Base-by-base conservation (phyloP, 2,797 vertebrate genomes). In the Melopsittacus undulatus region DNA sequence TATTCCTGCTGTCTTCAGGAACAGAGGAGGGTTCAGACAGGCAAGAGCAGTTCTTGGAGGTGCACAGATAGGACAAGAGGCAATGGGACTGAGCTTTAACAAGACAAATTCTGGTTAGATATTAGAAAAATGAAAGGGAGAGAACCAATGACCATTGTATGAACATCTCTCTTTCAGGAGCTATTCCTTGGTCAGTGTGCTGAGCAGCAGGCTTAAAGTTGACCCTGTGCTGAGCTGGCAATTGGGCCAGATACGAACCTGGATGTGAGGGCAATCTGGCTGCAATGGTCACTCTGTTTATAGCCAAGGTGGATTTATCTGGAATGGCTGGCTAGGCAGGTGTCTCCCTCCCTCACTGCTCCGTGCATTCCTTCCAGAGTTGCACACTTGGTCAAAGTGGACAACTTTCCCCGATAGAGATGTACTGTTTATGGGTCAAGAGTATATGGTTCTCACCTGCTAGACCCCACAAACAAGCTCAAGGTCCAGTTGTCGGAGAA, bases 61-160 rank as follows among this genome's bases (percentile, higher is more conserved):
- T 57, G 30, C 3, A 9, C 2, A 1, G 16, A 6, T 21, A 48
- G 34, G 24, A 32, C 15, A 61, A 43, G n/a, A 78, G 18, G 20
- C 51, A 54, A 5, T 43, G 24, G 16, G 30, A 78, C 27, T 13
- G 72, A 74, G 14, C 15, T 78, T 83, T 66, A 73, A 16, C 34
- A 85, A 22, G 13, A 18, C 29, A 77, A 54, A 43, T 87, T 52
- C n/a, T 70, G 13, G 23, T 34, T 38, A 24, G 5, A 13, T 68
- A 34, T 5, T 17, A 64, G 13, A 26, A 72, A 75, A 32, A 36
- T 14, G 9, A 70, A 74, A 72, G n/a, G 11, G 7, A 23, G 77
- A 69, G 45, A 87, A 48, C 4, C 10, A 69, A 0, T 1, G 56
- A 27, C 30, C 1, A 0, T 67, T 4, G 11, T 36, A 17, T 3